A percentile compares a stretch with the other conserved stretches of the same genome.
phyloP scores from a whole-genome alignment of 2,113 vertebrate genomes.

The Rousettus leschenaultii region DNA sequence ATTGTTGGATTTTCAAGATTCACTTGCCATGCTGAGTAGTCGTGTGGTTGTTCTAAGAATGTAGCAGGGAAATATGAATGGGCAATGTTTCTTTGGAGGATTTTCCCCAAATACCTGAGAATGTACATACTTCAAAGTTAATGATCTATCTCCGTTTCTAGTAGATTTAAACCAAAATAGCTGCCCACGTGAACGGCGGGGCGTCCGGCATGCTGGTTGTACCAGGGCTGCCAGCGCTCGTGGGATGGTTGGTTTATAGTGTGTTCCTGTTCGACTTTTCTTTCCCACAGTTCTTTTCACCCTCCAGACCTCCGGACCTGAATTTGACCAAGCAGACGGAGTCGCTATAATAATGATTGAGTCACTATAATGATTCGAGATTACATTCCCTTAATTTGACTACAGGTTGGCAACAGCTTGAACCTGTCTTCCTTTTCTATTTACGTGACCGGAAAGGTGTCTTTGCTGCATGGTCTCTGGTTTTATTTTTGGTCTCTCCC shows the following conservation, averaged over 20 bases:
- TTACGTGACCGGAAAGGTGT: not conserved
- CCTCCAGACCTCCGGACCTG: no score
- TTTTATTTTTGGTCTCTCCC: not conserved
- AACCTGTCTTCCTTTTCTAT: not conserved
- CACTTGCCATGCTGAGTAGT: not conserved
- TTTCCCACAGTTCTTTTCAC: not conserved
- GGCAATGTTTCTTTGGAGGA: not conserved
- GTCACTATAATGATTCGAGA: not conserved
- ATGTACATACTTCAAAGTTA: not conserved
- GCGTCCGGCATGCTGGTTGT: not conserved
- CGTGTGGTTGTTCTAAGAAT: not conserved
- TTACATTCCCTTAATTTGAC: not conserved
- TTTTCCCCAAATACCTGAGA: not conserved
- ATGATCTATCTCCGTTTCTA: not conserved
- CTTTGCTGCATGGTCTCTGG: not conserved
- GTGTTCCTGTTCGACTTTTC: not conserved
- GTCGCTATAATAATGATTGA: not conserved
- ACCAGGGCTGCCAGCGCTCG: accelerated
- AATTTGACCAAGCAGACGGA: not conserved
- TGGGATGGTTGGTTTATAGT: accelerated
- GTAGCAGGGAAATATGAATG: not conserved
- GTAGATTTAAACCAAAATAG: not conserved
- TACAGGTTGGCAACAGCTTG: not conserved
- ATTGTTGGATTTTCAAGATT: not conserved
- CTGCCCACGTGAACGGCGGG: not conserved